Conservation (phyloP, 2,797 vertebrate species). For the Lepilemur ruficaudatus region DNA sequence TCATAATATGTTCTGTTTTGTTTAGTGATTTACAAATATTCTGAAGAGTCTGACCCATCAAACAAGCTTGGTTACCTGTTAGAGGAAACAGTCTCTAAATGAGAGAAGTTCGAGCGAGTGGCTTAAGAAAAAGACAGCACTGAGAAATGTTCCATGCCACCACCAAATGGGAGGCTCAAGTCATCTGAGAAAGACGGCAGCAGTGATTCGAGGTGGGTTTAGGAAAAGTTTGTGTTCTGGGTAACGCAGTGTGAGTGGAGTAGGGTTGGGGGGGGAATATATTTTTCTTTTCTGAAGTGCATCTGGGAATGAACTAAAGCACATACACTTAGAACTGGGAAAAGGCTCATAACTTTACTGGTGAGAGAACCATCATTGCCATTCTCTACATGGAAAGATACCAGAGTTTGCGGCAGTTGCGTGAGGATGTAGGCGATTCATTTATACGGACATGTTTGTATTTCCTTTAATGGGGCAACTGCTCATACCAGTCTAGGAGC, state of each 20-base stretch:
- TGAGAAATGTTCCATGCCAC: neutral
- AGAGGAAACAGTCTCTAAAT: neutral
- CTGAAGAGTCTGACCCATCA: neutral
- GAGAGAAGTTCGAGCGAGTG: neutral
- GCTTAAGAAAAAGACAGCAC: neutral
- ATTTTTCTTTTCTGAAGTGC: neutral
- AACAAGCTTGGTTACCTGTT: neutral
- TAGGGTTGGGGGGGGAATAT: neutral
- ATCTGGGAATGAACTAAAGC: neutral
- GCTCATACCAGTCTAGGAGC: neutral
- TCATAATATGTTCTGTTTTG: slow-evolving; percentile 8
- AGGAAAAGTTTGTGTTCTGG: neutral
- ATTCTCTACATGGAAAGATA: neutral
- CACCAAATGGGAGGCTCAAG: neutral
- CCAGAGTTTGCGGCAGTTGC: neutral
- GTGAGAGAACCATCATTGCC: neutral
- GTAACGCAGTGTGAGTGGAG: neutral
- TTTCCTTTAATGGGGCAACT: neutral
- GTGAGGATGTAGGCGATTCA: neutral
- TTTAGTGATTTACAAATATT: slow-evolving; percentile 42
- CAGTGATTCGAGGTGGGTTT: neutral
- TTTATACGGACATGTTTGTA: neutral
- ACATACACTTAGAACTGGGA: neutral
- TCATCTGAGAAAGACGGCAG: neutral
- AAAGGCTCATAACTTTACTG: neutral